Evolutionary conservation across 2,888 invertebrate genomes (phyloP), one percentile per base, ranked within the genome.

Genomic region (Beris chalybata): DNA sequence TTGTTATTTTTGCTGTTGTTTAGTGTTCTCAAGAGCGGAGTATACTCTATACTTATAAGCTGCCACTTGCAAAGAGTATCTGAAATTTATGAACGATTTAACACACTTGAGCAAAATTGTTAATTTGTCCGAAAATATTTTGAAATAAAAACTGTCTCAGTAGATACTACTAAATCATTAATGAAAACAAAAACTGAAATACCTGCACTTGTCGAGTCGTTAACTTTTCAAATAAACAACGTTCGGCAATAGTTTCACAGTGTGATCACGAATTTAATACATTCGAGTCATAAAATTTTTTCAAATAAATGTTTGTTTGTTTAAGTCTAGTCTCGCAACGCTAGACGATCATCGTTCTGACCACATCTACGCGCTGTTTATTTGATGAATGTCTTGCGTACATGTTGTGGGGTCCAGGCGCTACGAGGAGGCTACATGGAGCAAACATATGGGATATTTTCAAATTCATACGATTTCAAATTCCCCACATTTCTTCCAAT

Each of bases 261-360:
- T 48, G 48, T 31, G 47, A 44, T 12, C 31, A 38, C 50, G 50
- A 50, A 61, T 61, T 61, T 52, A 48, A 63, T 52, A 63, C 63
- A 53, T 53, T 63, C 12, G 15, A 53, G 64, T 48, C 55, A 56
- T 65, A 65, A 65, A 65, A 65, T 48, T 56, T 55, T 55, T 54
- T 56, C 64, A 65, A 65, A 65, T 64, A 29, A 69, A 67, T 63
- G 59, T 69, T 69, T 69, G 69, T 69, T 69, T 69, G 66, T 53
- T 66, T 53, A 59, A 66, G 69, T 69, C 69, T 69, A 67, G 69
- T 69, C 69, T 65, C 11, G 32, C 48, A 31, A n/a, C 30, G n/a
- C 55, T 15, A 38, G 48, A 47, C 55, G 59, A 66, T 66, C 66
- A 59, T 59, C 58, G 58, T 66, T 52, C 64, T 69, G 64, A 69